These are phyloP conservation scores for Laothoe populi DNA, from an alignment of 2,888 invertebrate species.

Conservation along the genomic window DNA sequence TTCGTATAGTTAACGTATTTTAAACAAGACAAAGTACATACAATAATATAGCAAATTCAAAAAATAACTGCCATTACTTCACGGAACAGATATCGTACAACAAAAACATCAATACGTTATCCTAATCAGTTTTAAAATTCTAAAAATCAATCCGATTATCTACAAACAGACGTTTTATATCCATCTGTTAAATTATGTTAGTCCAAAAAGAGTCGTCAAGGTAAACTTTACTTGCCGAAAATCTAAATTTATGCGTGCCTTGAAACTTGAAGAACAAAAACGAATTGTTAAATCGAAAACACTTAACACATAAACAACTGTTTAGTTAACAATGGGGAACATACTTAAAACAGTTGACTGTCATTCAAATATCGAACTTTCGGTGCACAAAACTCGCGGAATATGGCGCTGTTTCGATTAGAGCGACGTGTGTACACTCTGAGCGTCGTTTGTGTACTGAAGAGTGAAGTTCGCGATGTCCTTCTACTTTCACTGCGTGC, in stretches of 20 bases:
- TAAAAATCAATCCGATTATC: constrained; percentile 17
- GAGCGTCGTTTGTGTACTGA: constrained; percentile 62
- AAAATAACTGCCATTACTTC: background rate
- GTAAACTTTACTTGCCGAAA: constrained; percentile 35
- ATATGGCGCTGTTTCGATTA: constrained; percentile 17
- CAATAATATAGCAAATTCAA: background rate
- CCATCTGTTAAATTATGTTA: constrained; percentile 24
- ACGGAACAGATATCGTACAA: constrained; percentile 10
- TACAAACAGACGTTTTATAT: constrained; percentile 11
- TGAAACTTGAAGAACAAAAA: constrained; percentile 40
- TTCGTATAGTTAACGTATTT: too few relatives aligned
- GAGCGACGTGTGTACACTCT: constrained; percentile 41
- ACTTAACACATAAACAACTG: constrained; percentile 15
- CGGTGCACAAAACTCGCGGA: constrained; percentile 34
- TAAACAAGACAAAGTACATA: background rate
- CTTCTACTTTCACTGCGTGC: constrained; percentile 78
- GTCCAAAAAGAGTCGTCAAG: constrained; percentile 30
- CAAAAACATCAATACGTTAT: background rate
- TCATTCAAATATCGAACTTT: constrained; percentile 48
- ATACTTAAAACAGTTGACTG: constrained; percentile 71
- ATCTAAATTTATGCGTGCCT: constrained; percentile 39
- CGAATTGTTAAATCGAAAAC: constrained; percentile 40
- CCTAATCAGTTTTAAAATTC: constrained; percentile 17
- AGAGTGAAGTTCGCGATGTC: constrained; percentile 52
- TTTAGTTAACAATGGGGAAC: constrained; percentile 55